Conservation (phyloP, 2,797 vertebrate species). For the Syngnathus rostellatus region DNA sequence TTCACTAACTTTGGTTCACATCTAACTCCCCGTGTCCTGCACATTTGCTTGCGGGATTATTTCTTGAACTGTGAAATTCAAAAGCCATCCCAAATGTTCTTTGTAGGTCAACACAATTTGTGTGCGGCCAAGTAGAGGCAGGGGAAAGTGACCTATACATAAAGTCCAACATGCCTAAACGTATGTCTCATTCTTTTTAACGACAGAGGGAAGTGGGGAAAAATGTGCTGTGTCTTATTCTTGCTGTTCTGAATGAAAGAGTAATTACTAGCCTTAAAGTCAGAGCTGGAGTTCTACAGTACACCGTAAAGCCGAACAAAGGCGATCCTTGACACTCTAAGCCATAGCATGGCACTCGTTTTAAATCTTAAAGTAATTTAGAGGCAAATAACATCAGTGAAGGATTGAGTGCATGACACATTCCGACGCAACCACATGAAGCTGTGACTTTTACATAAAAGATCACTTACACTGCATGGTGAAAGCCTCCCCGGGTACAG, state of each 20-base stretch:
- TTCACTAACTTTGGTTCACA: slow-evolving; percentile 22
- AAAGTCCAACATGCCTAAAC: slow-evolving; percentile 58
- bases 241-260: slow-evolving; percentile 46
- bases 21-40: slow-evolving; percentile 33
- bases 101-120: slow-evolving; percentile 5
- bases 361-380: slow-evolving; percentile 57
- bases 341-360: slow-evolving; percentile 21
- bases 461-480: slow-evolving; percentile 72
- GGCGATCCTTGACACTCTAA: slow-evolving; percentile 35
- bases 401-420: slow-evolving; percentile 34
- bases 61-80: slow-evolving; percentile 13
- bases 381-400: slow-evolving; percentile 45
- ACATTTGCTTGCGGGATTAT: slow-evolving; percentile 6
- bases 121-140: background rate
- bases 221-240: slow-evolving; percentile 25
- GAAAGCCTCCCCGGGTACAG: slow-evolving; percentile 86
- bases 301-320: slow-evolving; percentile 50
- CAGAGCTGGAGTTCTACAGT: slow-evolving; percentile 47
- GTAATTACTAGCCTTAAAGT: slow-evolving; percentile 54
- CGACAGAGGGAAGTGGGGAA: slow-evolving; percentile 32
- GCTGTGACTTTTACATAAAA: slow-evolving; percentile 20
- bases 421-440: slow-evolving; percentile 20
- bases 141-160: slow-evolving; percentile 6
- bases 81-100: background rate
- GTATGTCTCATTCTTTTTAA: slow-evolving; percentile 44